Conservation (phyloP, 2,888 invertebrate species). For the Creontiades dilutus region DNA sequence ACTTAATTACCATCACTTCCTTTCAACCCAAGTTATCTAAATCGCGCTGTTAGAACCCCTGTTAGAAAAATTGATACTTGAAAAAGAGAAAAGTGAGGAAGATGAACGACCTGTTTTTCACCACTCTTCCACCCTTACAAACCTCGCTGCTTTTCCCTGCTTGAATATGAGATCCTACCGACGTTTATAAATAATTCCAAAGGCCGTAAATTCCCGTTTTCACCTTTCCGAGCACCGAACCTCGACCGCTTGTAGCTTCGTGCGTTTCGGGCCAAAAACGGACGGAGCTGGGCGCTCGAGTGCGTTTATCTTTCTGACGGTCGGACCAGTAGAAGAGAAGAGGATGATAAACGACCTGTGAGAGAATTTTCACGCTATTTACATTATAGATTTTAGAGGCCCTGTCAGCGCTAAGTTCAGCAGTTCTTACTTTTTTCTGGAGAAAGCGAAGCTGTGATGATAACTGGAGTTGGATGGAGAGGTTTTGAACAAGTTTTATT, state of each 20-base stretch:
- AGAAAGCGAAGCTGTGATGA: no score
- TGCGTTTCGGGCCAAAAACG: neutral
- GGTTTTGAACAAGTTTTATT: no score
- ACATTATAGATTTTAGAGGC: no score
- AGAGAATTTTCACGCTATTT: no score
- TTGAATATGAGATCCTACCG: constrained; percentile 25
- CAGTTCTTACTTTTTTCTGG: no score
- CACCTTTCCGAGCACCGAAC: neutral
- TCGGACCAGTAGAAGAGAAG: neutral
- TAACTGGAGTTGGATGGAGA: no score
- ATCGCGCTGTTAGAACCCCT: no score
- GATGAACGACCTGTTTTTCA: neutral
- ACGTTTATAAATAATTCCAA: constrained; percentile 31
- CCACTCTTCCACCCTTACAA: neutral
- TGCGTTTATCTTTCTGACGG: neutral
- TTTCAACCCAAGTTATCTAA: no score
- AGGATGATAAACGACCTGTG: neutral
- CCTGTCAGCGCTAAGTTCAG: no score
- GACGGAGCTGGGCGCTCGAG: neutral
- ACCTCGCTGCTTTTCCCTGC: neutral
- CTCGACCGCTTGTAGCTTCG: neutral
- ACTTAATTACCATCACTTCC: no score
- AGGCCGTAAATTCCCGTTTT: constrained; percentile 17
- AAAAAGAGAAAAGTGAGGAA: neutral
- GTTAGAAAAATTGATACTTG: no score